Evolutionary conservation across 2,797 vertebrate species (phyloP), one percentile per base, ranked within the genome.

Genomic region (Hyperoplus immaculatus): DNA sequence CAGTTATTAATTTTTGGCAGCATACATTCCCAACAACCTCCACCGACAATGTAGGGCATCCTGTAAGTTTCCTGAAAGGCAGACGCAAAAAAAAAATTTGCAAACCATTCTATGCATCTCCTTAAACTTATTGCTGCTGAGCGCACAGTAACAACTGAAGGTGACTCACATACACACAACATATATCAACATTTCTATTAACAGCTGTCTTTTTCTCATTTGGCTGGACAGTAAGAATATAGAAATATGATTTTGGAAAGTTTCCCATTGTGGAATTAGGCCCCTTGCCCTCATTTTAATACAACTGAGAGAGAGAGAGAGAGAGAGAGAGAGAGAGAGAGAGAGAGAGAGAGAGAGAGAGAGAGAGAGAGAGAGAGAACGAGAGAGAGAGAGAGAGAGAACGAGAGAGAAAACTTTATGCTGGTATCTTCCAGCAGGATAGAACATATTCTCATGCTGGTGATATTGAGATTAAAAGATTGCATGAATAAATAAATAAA

Each of bases 201-300:
- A 8, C 46, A 11, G 5, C 15, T 67, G n/a, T 62, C 29, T 39
- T 65, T 54, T 57, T 67, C 39, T 61, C 16, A 38, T 71, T 4
- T 54, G 45, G 38, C 61, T 56, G 18, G 10, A 13, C 13, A 16
- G 12, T 38, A 21, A 42, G 43, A 18, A 45, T 65, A 74, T 18
- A 42, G 43, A 56, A 49, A 76, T 10, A 13, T 9, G 43, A 68
- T 47, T 69, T 61, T 46, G 8, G 46, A 54, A 59, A 41, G 51
- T 57, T 42, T 63, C n/a, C 39, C 59, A 21, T 7, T 43, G 41
- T 53, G 66, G 63, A 77, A 69, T 69, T 46, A 53, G 65, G 41
- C 41, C 8, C 29, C 4, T n/a, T 9, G 12, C 18, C 39, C 43
- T 69, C 36, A 76, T 42, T 50, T 50, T 36, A 18, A 9, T 5